Base-by-base conservation (phyloP, 2,888 invertebrate genomes). In the Cheilosia grossa region DNA sequence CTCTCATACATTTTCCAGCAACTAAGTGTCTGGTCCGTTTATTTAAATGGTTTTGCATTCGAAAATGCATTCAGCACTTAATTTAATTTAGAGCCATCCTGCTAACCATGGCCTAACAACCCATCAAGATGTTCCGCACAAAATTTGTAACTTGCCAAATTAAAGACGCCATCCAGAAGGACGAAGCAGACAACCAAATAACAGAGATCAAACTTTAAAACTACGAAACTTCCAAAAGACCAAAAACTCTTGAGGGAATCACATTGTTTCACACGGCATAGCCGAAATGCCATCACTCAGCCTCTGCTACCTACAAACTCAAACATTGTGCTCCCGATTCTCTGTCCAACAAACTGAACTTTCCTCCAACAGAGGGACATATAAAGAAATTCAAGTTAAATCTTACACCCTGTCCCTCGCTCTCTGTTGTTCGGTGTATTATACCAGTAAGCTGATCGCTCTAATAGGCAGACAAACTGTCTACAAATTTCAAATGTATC, bases 381-480 rank as follows among this genome's bases (percentile, higher is more conserved):
- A 51, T n/a, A 51, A 53, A 21, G 51, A 7, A 66, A 40, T 21
- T n/a, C 24, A 40, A 63, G 21, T 47, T 6, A 63, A 63, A 19
- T 63, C 19, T 7, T 9, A 47, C 19, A 40, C 15, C n/a, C 67
- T 13, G 10, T 0, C 37, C 4, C 30, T 30, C 7, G 7, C 30
- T 27, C 17, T 49, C 7, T 42, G 24, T 44, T 6, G 6, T 2
- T 40, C 21, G 30, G 30, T 42, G 3, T 19, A 21, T 21, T 49
- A 5, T 21, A 40, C 9, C 30, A 63, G 53, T 27, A 49, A 33
- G 42, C 53, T 27, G 30, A 17, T 15, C 13, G 13, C 5, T 63
- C 37, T 74, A 56, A 56, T 64, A 47, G 67, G 42, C 66, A 77
- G 61, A 61, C 69, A 70, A 61, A 63, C 54, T 54, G 70, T 61